Base-by-base conservation (phyloP, 2,888 invertebrate genomes). In the Cryptocephalus moraei region DNA sequence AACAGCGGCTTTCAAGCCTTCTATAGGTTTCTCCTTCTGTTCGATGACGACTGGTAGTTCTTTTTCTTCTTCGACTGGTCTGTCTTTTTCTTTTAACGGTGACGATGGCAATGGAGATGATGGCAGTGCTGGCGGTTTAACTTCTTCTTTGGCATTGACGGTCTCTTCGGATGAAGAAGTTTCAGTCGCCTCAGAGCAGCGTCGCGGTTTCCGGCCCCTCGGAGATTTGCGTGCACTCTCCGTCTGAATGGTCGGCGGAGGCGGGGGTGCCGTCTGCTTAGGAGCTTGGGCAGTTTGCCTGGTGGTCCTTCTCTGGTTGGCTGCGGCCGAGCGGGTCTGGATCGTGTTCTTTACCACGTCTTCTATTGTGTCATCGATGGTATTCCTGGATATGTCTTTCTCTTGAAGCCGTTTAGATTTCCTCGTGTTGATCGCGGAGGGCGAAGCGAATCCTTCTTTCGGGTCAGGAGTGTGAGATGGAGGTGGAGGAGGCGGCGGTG, bases 291-390 rank as follows among this genome's bases (percentile, higher is more conserved):
- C 38, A 33, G 70, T 72, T 60, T 81, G 80, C 47, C 80, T 72
- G 1, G 77, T 72, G 4, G 79, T 76, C 57, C 79, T 70, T 51
- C 80, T 74, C 50, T 77, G 77, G 46, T 68, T 68, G 62, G 62
- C 67, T 41, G 61, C 67, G 45, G 62, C 73, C 44, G 68, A 66
- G 43, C 68, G 66, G 13, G 75, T 73, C 56, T 74, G 66, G 11
- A 68, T 62, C 0, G 79, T 72, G 49, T 86, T 85, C 55, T 88
- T 82, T 1, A 91, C 82, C 0, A 91, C 91, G 62, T 93, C 91
- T 56, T 94, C 93, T 54, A 92, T 91, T 10, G 88, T 81, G 59
- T 91, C 91, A 64, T 94, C 93, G 9, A 90, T 80, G 1, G 87
- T 85, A 50, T 78, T 86, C 49, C 86, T 76, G 54, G 79, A 80